These are phyloP conservation scores for Podiceps cristatus DNA, from an alignment of 2,113 vertebrate species.

Conservation along the genomic window DNA sequence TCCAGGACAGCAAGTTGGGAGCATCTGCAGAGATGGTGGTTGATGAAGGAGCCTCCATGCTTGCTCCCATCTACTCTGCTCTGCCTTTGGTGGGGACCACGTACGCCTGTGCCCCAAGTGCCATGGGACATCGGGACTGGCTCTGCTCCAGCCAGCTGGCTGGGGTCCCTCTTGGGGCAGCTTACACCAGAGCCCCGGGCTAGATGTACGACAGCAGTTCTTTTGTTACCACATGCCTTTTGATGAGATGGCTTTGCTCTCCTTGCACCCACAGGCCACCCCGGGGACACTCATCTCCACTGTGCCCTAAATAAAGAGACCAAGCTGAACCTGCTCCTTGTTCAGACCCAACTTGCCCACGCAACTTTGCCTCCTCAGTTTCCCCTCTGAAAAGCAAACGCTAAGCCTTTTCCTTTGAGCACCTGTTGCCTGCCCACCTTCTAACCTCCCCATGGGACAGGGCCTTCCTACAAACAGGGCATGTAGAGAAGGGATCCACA, in stretches of 20 bases:
- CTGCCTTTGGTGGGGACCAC: background rate
- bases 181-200: background rate
- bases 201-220: background rate
- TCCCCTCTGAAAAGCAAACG: background rate
- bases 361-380: background rate
- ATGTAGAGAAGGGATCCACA: rapidly evolving
- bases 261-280: background rate
- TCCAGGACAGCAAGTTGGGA: background rate
- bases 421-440: background rate
- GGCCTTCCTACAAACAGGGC: background rate
- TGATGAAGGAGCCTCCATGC: background rate
- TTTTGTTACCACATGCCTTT: rapidly evolving
- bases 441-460: background rate
- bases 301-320: rapidly evolving
- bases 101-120: too few relatives aligned
- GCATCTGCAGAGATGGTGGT: background rate
- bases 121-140: rapidly evolving
- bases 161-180: background rate
- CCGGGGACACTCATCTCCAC: background rate
- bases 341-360: background rate
- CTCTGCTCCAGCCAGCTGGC: background rate
- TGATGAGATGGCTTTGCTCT: background rate
- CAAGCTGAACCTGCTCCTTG: too few relatives aligned
- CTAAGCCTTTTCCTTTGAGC: background rate
- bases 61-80: background rate